Evolutionary conservation across 2,113 vertebrate genomes (phyloP).

Genomic region (Zapornia atra): DNA sequence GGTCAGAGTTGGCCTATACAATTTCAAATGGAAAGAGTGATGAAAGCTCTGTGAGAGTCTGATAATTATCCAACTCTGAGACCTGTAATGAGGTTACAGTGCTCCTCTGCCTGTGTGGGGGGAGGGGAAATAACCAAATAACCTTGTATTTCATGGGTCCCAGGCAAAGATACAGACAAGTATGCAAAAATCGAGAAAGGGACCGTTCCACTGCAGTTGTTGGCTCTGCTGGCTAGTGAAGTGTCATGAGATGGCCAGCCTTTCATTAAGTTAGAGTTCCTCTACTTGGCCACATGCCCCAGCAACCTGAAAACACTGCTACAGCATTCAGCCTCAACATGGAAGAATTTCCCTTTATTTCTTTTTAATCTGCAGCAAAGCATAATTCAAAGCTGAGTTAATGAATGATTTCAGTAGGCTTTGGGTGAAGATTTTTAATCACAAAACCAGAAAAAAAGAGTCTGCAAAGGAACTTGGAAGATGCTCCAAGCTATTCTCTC

Average conservation of each 20-base stretch:
- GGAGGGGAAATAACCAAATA: neutral
- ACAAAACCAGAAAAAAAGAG: neutral
- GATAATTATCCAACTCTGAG: neutral
- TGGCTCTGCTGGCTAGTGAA: neutral
- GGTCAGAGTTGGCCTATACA: constrained; percentile 13
- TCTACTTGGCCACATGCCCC: neutral
- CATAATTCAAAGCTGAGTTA: neutral
- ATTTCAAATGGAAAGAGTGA: neutral
- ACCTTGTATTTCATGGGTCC: neutral
- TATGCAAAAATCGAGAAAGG: neutral
- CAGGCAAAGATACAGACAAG: neutral
- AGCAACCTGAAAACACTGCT: neutral
- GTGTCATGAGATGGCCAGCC: neutral
- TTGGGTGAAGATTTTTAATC: neutral
- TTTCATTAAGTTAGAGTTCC: neutral
- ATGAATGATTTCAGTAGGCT: neutral
- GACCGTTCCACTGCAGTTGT: neutral
- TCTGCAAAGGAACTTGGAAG: neutral
- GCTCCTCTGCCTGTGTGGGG: neutral
- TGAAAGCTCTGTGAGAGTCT: neutral
- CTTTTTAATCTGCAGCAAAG: neutral
- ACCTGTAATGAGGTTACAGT: neutral
- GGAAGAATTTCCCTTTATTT: neutral
- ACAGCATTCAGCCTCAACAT: neutral
- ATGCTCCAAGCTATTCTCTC: neutral